Evolutionary conservation across 2,888 invertebrate genomes (phyloP), one percentile per base, ranked within the genome.

Genomic region (Macrophya alboannulata): DNA sequence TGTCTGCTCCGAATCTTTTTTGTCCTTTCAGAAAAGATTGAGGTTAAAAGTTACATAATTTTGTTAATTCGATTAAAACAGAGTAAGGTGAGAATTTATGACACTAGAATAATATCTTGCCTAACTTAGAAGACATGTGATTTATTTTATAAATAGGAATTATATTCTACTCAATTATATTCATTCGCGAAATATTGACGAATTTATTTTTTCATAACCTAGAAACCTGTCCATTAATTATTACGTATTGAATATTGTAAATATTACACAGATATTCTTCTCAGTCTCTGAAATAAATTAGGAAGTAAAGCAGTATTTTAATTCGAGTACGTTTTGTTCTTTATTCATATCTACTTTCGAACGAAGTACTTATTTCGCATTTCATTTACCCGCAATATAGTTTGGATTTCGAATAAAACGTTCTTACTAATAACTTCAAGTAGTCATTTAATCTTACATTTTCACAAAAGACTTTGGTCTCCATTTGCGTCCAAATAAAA

Each of bases 21-120:
- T n/a, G 71, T 68, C 48, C 17, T 15, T 48, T 83, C 9, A 55
- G 31, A 17, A 71, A 68, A 40, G n/a, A 83, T 83, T 83, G 83
- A 68, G 68, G 83, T 83, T 83, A 83, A 71, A 31, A n/a, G 45
- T 71, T 83, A 83, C 51, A 51, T 83, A 68, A 83, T 71, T 68
- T 83, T 21, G n/a, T 83, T 68, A 65, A 83, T 83, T 71, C 4
- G 83, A 83, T 83, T 83, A 48, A 71, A 83, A 31, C 1, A 83
- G 9, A 45, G 17, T 37, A 37, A 83, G 83, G 83, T 83, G 71
- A 83, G 68, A 71, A 83, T 68, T n/a, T 48, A 71, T 71, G 65
- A 48, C 71, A 83, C 31, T 71, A 31, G 4, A 48, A 68, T 71
- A 71, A 45, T 17, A 37, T 31, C 9, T 51, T 51, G 37, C 48